phyloP scores from a whole-genome alignment of 1,140 invertebrate genomes.

The Odontomachus brunneus region DNA sequence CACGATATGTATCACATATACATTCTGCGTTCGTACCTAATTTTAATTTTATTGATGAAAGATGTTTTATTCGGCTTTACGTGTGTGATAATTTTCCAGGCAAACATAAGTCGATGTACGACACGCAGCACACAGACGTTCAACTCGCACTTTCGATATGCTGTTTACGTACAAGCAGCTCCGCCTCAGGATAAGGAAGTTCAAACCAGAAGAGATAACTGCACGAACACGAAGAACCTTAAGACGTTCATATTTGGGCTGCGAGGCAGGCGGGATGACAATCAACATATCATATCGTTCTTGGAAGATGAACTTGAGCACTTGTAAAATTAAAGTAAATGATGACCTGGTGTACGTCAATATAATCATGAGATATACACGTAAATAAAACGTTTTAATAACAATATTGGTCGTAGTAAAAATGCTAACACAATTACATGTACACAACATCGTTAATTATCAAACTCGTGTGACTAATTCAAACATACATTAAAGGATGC shows the following conservation, averaged over 20 bases:
- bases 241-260: constrained; percentile 86
- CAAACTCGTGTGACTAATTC: not conserved
- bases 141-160: constrained; percentile 85
- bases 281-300: constrained; percentile 71
- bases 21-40: not conserved
- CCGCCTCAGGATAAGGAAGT: constrained; percentile 82
- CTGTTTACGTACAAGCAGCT: constrained; percentile 86
- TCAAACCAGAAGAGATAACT: constrained; percentile 87
- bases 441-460: constrained; percentile 10
- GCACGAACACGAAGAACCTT: constrained; percentile 84
- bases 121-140: constrained; percentile 88
- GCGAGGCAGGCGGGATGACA: constrained; percentile 80
- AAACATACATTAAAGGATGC: not conserved
- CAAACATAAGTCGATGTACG: constrained; percentile 85
- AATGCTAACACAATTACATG: constrained; percentile 10
- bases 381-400: constrained; percentile 11
- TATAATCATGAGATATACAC: not conserved
- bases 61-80: constrained; percentile 5
- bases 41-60: not conserved
- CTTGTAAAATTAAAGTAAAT: constrained; percentile 44
- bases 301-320: constrained; percentile 68
- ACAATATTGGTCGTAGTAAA: not conserved
- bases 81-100: constrained; percentile 79
- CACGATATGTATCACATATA: not conserved
- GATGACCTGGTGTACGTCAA: not conserved